These are phyloP conservation scores for Megaceryle torquata DNA, from an alignment of 2,113 vertebrate genomes.

Conservation along the genomic window DNA sequence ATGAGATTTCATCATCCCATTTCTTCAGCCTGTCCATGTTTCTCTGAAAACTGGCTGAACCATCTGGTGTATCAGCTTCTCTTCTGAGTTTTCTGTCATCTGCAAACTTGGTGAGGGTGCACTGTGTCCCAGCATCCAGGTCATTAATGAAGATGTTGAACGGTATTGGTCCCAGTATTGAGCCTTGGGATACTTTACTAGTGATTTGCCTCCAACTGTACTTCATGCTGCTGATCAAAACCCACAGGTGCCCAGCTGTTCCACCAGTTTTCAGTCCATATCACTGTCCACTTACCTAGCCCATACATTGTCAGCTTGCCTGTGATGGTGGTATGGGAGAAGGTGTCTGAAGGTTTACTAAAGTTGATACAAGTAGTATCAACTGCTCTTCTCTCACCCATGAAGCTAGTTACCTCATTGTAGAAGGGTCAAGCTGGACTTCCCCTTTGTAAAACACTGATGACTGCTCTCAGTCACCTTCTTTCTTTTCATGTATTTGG, in stretches of 20 bases:
- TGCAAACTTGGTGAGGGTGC: not conserved
- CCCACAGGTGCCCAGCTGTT: not conserved
- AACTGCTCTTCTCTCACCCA: not conserved
- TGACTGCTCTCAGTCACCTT: not conserved
- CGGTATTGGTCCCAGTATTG: not conserved
- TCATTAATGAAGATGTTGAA: not conserved
- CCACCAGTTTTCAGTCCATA: not conserved
- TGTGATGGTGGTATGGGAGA: not conserved
- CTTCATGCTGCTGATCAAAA: not conserved
- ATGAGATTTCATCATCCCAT: not conserved
- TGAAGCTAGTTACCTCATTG: not conserved
- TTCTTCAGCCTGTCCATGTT: not conserved
- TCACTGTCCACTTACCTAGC: not conserved
- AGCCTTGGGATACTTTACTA: not conserved
- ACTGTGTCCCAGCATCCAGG: not conserved
- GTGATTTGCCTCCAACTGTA: not conserved
- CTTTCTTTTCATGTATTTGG: not conserved
- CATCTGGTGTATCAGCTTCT: not conserved
- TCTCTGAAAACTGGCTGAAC: not conserved
- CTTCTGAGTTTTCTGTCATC: not conserved
- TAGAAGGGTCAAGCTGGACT: not conserved
- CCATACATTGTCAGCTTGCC: not conserved
- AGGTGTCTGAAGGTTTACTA: not conserved
- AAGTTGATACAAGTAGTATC: not conserved
- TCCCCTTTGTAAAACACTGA: not conserved